Base-by-base conservation (phyloP, 2,113 vertebrate species). In the Ceyx cyanopectus region DNA sequence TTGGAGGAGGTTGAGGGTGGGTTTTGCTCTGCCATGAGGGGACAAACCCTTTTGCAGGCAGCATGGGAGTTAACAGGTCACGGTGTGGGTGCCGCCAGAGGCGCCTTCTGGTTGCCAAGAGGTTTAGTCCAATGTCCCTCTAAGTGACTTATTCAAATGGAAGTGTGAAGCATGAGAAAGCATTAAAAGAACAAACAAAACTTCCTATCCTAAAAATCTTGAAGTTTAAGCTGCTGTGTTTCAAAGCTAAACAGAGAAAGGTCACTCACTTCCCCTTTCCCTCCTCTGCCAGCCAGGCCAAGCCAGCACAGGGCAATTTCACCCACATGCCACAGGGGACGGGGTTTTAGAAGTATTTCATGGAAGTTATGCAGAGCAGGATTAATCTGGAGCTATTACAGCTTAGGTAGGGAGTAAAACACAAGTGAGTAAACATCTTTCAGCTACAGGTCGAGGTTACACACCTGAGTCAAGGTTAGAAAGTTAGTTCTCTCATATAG, bases 31-130 rank as follows among this genome's bases (percentile, higher is more conserved):
- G 45, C 41, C 8, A 15, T 1, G 16, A 73, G 13, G 5, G 45
- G 9, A 69, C 18, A 81, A 87, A 41, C 6, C 23, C 29, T 8
- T 40, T 27, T 18, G 8, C 29, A 14, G 24, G 54, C 7, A 15
- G 22, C 12, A 2, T 0, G 15, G 48, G 48, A 24, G n/a, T 43
- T 40, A 29, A 43, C 50, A 40, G 83, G 15, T 32, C 10, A 6
- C 0, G 12, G 26, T 0, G 7, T 2, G 6, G 53, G 6, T 0
- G 0, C 48, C 51, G 32, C 14, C 58, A 62, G 12, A 29, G 74
- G 26, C 0, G 0, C 46, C 15, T 48, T 12, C 11, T 3, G 45
- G 51, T 3, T 0, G 67, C 8, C 16, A 65, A 34, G 19, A 18
- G 3, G 10, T 30, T 43, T 3, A 2, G n/a, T 3, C 57, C 46